A percentile compares a stretch with the other conserved stretches of the same genome.
Evolutionary conservation across 2,113 vertebrate genomes (phyloP).

Genomic region (Hucho hucho): DNA sequence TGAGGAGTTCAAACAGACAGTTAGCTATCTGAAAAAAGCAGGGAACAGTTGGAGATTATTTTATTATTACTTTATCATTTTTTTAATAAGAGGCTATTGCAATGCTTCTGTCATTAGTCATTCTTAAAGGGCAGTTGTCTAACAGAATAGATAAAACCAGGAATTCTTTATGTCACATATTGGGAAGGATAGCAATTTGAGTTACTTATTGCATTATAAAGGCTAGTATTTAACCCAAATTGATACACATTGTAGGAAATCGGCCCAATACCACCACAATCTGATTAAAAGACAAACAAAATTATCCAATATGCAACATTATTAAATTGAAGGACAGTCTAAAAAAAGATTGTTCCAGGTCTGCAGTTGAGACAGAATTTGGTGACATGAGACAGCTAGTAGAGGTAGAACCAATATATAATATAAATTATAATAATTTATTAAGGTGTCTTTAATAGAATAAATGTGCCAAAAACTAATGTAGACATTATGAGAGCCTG

Average conservation of each 20-base stretch:
- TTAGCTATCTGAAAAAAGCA: background rate
- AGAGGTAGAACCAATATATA: background rate
- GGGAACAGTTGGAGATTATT: background rate
- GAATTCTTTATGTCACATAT: background rate
- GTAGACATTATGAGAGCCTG: too few relatives aligned
- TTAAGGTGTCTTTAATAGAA: too few relatives aligned
- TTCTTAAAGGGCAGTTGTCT: conserved; percentile 3
- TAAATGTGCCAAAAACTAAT: too few relatives aligned
- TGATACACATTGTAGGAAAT: background rate
- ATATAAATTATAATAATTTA: too few relatives aligned
- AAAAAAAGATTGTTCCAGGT: too few relatives aligned
- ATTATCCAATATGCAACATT: too few relatives aligned
- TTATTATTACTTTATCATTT: background rate
- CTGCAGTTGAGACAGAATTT: too few relatives aligned
- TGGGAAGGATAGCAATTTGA: background rate
- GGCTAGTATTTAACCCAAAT: background rate
- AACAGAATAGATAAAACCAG: background rate
- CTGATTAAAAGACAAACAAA: too few relatives aligned
- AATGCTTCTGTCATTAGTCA: background rate
- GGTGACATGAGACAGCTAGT: too few relatives aligned
- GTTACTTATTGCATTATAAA: background rate
- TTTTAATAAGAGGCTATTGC: conserved; percentile 1
- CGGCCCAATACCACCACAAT: background rate
- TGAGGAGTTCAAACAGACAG: background rate
- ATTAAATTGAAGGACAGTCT: too few relatives aligned